A percentile compares a stretch with the other conserved stretches of the same genome.
Evolutionary conservation across 2,888 invertebrate genomes (phyloP).

Genomic region (Lycocerus yunnanus): DNA sequence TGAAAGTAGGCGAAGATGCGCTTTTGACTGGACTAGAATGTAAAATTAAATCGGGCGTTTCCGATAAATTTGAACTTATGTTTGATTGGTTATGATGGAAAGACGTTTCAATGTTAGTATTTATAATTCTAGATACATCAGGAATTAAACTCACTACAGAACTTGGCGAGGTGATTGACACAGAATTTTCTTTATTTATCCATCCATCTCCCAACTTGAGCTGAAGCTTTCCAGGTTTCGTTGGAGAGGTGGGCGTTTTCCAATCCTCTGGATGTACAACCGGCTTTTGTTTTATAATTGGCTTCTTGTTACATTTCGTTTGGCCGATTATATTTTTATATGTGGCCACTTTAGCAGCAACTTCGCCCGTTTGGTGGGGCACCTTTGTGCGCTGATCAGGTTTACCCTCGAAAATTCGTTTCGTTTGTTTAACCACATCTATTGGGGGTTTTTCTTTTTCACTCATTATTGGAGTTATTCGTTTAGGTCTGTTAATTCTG

Average conservation of each 20-base stretch:
- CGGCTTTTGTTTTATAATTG: constrained; percentile 55
- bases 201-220: constrained; percentile 17
- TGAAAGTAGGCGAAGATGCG: constrained; percentile 24
- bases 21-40: constrained; percentile 46
- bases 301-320: constrained; percentile 53
- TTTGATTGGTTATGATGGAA: constrained; percentile 31
- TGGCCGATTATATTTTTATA: constrained; percentile 68
- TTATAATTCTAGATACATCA: constrained; percentile 48
- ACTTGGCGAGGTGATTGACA: neutral
- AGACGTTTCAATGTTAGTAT: constrained; percentile 28
- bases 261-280: constrained; percentile 47
- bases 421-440: constrained; percentile 85
- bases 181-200: constrained; percentile 14
- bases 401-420: constrained; percentile 80
- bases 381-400: constrained; percentile 61
- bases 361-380: constrained; percentile 63
- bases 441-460: constrained; percentile 84
- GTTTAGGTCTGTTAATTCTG: constrained; percentile 60
- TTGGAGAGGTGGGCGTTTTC: constrained; percentile 16
- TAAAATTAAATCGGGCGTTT: constrained; percentile 59
- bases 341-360: constrained; percentile 67
- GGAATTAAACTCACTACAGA: constrained; percentile 48
- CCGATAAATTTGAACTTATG: constrained; percentile 43
- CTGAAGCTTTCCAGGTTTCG: constrained; percentile 13
- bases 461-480: constrained; percentile 67